Evolutionary conservation across 2,797 vertebrate genomes (phyloP).

Genomic region (Myotis vivesi): DNA sequence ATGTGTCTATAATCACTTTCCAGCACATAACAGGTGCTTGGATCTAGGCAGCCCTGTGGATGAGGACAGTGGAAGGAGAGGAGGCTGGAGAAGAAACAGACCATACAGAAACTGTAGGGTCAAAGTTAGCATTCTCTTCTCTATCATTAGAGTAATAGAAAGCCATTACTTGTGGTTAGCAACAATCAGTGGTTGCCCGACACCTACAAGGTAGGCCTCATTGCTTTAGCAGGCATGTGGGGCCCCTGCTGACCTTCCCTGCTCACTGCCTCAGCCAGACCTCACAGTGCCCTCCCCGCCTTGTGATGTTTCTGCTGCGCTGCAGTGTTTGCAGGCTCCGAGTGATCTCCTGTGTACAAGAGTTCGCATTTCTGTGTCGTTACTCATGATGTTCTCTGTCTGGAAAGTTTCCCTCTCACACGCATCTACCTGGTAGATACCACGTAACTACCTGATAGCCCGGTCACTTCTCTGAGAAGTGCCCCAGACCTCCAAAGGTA

Average conservation of each 20-base stretch:
- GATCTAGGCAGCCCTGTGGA: not conserved
- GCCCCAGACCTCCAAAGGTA: not conserved
- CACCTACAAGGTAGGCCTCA: not conserved
- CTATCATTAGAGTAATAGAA: not conserved
- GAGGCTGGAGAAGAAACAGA: not conserved
- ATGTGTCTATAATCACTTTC: not conserved
- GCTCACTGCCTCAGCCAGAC: not conserved
- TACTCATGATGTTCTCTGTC: not conserved
- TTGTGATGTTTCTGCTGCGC: rapidly evolving
- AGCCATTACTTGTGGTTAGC: not conserved
- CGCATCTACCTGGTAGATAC: not conserved
- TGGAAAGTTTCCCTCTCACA: not conserved
- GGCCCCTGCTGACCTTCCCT: rapidly evolving
- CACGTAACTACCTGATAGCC: not conserved
- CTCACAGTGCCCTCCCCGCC: not conserved
- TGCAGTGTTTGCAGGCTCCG: not conserved
- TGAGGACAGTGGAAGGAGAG: not conserved
- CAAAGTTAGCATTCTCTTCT: not conserved
- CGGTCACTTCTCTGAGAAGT: not conserved
- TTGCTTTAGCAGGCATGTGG: not conserved
- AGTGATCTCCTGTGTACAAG: not conserved
- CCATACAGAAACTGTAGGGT: not conserved
- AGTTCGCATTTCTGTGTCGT: not conserved
- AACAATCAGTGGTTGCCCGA: rapidly evolving
- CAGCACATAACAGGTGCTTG: not conserved